A percentile compares a stretch with the other conserved stretches of the same genome.
phyloP scores from a whole-genome alignment of 2,888 invertebrate species.

The Synanthedon andrenaeformis region DNA sequence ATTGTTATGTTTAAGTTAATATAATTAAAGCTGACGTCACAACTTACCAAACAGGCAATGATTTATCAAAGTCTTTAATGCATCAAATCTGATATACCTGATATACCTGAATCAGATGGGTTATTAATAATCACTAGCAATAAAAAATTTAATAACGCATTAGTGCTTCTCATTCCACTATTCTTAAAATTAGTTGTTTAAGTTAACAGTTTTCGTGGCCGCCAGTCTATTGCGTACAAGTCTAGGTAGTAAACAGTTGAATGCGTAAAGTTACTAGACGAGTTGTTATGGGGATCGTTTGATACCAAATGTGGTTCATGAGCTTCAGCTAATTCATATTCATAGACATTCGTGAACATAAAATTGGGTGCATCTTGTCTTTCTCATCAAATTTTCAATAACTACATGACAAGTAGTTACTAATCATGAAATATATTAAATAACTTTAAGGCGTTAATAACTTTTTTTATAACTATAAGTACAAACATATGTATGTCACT shows the following conservation, averaged over 20 bases:
- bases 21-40: no score
- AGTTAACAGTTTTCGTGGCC: slow-evolving; percentile 18
- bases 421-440: slow-evolving; percentile 21
- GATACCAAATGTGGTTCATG: not conserved
- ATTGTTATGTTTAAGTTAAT: no score
- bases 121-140: no score
- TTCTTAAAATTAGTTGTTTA: not conserved
- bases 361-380: not conserved
- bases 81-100: no score
- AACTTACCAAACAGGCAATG: no score
- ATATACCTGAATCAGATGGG: no score
- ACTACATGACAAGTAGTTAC: slow-evolving; percentile 3
- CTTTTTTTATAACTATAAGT: no score
- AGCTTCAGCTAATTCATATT: not conserved
- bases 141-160: no score
- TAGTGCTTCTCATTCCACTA: no score
- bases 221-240: slow-evolving; percentile 7
- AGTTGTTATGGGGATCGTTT: not conserved
- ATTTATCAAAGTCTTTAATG: no score
- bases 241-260: slow-evolving; percentile 19
- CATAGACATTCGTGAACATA: not conserved
- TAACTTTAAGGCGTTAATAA: no score
- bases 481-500: no score
- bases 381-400: slow-evolving; percentile 2
- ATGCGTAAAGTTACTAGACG: slow-evolving; percentile 28